phyloP scores from a whole-genome alignment of 37 sponge, comb jelly and placozoan species.

The Agelas oroides region DNA sequence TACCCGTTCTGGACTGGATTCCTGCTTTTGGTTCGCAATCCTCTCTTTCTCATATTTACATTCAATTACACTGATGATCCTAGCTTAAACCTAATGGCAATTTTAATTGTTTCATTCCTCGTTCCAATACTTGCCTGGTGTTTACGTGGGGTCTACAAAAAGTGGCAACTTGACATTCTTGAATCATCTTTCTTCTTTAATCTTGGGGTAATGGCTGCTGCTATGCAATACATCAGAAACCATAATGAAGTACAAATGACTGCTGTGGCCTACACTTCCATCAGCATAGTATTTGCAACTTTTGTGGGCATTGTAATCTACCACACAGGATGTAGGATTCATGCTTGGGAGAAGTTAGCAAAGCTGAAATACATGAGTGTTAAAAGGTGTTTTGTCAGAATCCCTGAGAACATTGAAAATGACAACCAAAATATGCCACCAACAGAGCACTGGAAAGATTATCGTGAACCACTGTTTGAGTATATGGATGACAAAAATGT shows the following conservation, averaged over 20 bases:
- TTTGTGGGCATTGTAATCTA: background rate
- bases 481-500: too few relatives aligned
- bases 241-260: background rate
- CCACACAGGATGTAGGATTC: background rate
- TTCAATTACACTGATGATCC: background rate
- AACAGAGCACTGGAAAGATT: too few relatives aligned
- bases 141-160: slow-evolving; percentile 31
- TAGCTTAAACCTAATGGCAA: background rate
- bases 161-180: background rate
- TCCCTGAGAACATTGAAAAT: too few relatives aligned
- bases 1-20: slow-evolving; percentile 45
- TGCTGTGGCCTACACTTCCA: background rate
- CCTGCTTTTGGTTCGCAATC: slow-evolving; percentile 25
- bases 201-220: slow-evolving; percentile 10
- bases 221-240: background rate
- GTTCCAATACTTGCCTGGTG: background rate
- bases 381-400: too few relatives aligned
- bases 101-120: background rate
- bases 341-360: too few relatives aligned
- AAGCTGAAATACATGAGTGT: too few relatives aligned
- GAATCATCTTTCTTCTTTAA: slow-evolving; percentile 25
- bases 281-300: background rate
- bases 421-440: too few relatives aligned
- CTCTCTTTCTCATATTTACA: slow-evolving; percentile 9
- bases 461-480: too few relatives aligned